Percentiles rank a stretch among this genome's conserved stretches.
Conservation (phyloP, 2,113 vertebrate species). For the Brienomyrus longianalis region DNA sequence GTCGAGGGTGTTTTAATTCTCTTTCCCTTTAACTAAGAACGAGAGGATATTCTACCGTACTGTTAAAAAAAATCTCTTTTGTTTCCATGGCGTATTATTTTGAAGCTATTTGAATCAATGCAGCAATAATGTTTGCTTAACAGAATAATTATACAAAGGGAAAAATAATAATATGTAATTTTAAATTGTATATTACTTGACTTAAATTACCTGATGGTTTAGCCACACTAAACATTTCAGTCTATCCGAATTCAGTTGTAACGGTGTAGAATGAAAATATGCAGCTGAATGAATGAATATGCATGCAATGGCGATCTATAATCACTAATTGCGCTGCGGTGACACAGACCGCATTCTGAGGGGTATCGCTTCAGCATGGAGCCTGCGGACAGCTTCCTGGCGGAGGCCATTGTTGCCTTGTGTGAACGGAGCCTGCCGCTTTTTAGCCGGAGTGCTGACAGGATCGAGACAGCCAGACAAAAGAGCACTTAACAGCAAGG, state of each 20-base stretch:
- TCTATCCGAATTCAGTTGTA: background rate
- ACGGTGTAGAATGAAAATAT: background rate
- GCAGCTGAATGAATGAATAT: background rate
- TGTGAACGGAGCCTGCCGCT: conserved; percentile 37
- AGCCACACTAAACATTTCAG: background rate
- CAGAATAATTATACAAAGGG: background rate
- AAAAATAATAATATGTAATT: background rate
- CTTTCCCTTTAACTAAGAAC: background rate
- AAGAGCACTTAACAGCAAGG: conserved; percentile 71
- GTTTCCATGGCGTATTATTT: background rate
- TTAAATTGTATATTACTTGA: background rate
- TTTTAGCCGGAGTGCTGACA: conserved; percentile 4
- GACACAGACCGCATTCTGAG: background rate
- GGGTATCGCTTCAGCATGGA: background rate
- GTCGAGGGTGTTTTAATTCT: background rate
- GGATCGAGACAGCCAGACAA: conserved; percentile 59
- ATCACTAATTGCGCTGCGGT: background rate
- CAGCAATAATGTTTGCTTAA: conserved; percentile 5
- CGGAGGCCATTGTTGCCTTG: conserved; percentile 53
- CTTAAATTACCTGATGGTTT: conserved; percentile 5
- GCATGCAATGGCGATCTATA: background rate
- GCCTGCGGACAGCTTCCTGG: conserved; percentile 14
- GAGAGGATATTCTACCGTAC: conserved; percentile 3
- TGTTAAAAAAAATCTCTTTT: background rate
- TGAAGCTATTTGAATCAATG: background rate